A percentile compares a stretch with the other conserved stretches of the same genome.
phyloP scores from a whole-genome alignment of 2,113 vertebrate species.

The Corythornis cristatus region DNA sequence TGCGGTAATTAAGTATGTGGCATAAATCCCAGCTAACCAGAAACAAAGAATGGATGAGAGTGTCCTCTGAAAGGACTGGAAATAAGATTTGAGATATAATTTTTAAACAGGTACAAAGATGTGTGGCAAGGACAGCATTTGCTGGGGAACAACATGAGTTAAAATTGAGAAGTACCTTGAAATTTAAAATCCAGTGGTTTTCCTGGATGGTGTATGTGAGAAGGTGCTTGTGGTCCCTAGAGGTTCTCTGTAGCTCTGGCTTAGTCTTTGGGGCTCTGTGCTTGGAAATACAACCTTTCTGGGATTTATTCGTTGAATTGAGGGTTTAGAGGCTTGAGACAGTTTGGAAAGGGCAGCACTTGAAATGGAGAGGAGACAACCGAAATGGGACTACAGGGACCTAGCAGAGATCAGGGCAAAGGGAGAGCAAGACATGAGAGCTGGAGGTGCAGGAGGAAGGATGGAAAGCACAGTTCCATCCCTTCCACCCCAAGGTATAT shows the following conservation, averaged over 20 bases:
- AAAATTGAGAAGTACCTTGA: not conserved
- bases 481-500: not conserved
- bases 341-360: not conserved
- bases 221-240: not conserved
- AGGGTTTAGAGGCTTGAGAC: not conserved
- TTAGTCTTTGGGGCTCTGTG: not conserved
- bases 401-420: not conserved
- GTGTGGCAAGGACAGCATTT: not conserved
- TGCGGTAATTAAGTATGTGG: conserved; percentile 45
- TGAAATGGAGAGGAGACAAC: not conserved
- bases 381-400: not conserved
- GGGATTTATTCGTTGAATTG: not conserved
- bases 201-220: not conserved
- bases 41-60: conserved; percentile 30
- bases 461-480: not conserved
- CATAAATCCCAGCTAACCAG: conserved; percentile 44
- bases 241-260: not conserved
- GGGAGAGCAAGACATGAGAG: not conserved
- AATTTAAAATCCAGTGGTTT: not conserved
- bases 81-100: conserved; percentile 27
- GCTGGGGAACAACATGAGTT: not conserved
- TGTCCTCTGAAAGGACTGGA: not conserved
- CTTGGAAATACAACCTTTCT: not conserved
- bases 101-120: conserved; percentile 3
- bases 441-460: not conserved